phyloP scores from a whole-genome alignment of 2,888 invertebrate genomes.

The Polydrusus cervinus region DNA sequence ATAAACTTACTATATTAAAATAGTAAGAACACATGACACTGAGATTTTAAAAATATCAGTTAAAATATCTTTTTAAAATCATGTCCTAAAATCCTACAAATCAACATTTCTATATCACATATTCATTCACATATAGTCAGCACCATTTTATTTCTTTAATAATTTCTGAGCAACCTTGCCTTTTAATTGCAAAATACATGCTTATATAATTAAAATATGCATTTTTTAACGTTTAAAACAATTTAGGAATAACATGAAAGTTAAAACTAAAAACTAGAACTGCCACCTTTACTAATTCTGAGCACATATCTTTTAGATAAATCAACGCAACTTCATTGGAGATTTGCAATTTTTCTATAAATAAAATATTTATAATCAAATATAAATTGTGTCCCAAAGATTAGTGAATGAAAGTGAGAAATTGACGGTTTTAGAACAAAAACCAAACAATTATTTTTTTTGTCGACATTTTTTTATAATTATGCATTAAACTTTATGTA shows the following conservation, averaged over 20 bases:
- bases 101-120: conserved; percentile 68
- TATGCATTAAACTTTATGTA: no score
- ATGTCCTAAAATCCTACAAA: conserved; percentile 59
- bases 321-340: no score
- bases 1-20: conserved; percentile 57
- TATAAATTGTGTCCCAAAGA: no score
- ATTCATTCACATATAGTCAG: conserved; percentile 65
- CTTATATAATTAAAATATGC: conserved; percentile 33
- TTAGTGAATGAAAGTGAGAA: no score
- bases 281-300: not conserved
- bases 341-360: no score
- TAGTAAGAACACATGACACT: conserved; percentile 63
- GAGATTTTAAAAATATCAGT: conserved; percentile 63
- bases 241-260: not conserved
- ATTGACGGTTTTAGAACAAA: no score
- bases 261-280: not conserved
- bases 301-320: not conserved
- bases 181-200: conserved; percentile 49
- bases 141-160: conserved; percentile 63
- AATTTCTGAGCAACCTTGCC: conserved; percentile 60
- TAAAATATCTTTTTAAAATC: conserved; percentile 57
- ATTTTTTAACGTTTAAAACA: not conserved
- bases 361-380: no score
- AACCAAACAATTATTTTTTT: no score
- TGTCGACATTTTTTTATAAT: no score